These are phyloP conservation scores for Nannobrachium achirus DNA, from an alignment of 2,113 vertebrate species.

Conservation along the genomic window DNA sequence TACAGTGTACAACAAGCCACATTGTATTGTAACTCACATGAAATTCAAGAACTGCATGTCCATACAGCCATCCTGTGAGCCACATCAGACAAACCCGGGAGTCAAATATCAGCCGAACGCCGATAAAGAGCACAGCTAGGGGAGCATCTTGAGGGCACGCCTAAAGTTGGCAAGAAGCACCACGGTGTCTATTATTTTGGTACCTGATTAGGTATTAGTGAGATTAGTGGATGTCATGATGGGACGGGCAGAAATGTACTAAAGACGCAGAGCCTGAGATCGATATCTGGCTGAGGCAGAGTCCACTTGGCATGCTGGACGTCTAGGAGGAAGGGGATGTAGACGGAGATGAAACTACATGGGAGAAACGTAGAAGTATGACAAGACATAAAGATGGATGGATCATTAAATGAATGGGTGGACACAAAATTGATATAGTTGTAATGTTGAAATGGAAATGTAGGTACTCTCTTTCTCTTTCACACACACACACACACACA, in stretches of 20 bases:
- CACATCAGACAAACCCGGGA: constrained; percentile 22
- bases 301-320: constrained; percentile 30
- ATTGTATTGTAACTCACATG: constrained; percentile 77
- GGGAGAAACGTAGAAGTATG: constrained; percentile 43
- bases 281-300: constrained; percentile 44
- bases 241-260: constrained; percentile 31
- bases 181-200: constrained; percentile 60
- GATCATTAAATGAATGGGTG: neutral
- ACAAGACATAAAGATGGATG: neutral
- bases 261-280: constrained; percentile 61
- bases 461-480: constrained; percentile 7
- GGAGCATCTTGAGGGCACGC: constrained; percentile 40
- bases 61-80: constrained; percentile 48
- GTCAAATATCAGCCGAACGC: constrained; percentile 3
- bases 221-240: constrained; percentile 27
- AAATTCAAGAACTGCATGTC: constrained; percentile 62
- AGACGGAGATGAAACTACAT: constrained; percentile 12
- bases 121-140: no score
- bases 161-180: constrained; percentile 55
- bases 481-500: neutral
- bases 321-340: neutral
- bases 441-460: neutral
- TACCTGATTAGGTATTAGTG: constrained; percentile 66
- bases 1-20: constrained; percentile 44
- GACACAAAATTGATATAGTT: neutral